Evolutionary conservation across 2,113 vertebrate genomes (phyloP), one percentile per base, ranked within the genome.

Genomic region (Thunnus maccoyii): DNA sequence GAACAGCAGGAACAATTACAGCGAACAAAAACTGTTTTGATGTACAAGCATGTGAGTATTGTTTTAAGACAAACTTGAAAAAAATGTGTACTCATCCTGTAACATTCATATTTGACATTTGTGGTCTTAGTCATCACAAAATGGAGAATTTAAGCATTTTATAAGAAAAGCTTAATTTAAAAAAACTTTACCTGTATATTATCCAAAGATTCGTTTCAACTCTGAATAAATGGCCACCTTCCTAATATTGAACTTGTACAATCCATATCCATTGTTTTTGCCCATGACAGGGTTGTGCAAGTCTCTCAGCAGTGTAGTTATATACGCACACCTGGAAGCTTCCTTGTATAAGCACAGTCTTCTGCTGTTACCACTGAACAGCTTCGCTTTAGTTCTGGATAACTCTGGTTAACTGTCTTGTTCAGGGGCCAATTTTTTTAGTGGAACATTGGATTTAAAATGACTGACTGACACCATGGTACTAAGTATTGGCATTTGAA

Each of bases 331-430:
- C 14, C 55, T 36, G 25, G 27, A 50, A 48, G 41, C 10, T 60
- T 51, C 27, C 46, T 36, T 20, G 8, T 76, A 16, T 17, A 32
- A 57, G 2, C 15, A 41, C 44, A 27, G 14, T 60, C 52, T 6
- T 18, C n/a, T 55, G 50, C 61, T 65, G 36, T 55, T 25, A 18
- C 5, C 36, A 4, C 68, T 71, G 46, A 73, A 47, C 46, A 61
- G 64, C 9, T 51, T 14, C 17, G 50, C 36, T 41, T 6, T 41
- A 9, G 36, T 9, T 41, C 36, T 41, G 36, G 8, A 41, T 41
- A 41, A 41, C 8, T 41, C 7, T 1, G 9, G 36, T 41, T 41
- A 41, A 41, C 36, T 41, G 7, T 41, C 36, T 41, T 41, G 36
- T 9, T 41, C 36, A 41, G 36, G 7, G 36, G 8, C 2, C 36